Base-by-base conservation (phyloP, 2,888 invertebrate species). In the Lepidochrysops patricia region DNA sequence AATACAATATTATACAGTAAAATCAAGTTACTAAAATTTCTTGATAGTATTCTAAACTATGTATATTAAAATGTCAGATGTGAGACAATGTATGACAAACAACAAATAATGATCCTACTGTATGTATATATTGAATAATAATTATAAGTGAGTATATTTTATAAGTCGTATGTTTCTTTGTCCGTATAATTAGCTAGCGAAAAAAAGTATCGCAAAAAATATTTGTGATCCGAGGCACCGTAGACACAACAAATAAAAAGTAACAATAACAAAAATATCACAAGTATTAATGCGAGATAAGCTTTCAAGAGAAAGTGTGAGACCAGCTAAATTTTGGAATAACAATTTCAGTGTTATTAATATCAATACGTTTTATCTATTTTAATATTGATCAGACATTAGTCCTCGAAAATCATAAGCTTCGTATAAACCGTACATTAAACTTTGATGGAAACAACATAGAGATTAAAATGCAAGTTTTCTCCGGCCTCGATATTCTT, bases 201-300 rank as follows among this genome's bases (percentile, higher is more conserved):
- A 54, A 54, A 12, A 4, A 15, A 54, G 29, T 15, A 54, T 15
- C 2, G n/a, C 26, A 54, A 23, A 52, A 54, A 29, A 29, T 15
- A 32, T 19, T 19, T 32, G 27, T 15, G 27, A 27, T 26, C 27
- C 9, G 3, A 52, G 9, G 13, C 26, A 19, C 32, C 1, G 9
- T 19, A 27, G 13, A 7, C 6, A 25, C 15, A 52, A 27, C 9
- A 54, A 54, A 29, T 13, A 19, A 54, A 54, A 27, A 12, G 23
- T 1, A 54, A 54, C 15, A 19, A 54, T 29, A 29, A 29, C 12
- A 54, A 54, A 52, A 52, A 29, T 54, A 54, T 54, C 54, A 54
- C 54, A 54, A 54, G 13, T 23, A n/a, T n/a, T n/a, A 54, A 29
- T 19, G 23, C 32, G 29, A 54, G 54, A 32, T 54, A 19, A 54